Evolutionary conservation across 2,797 vertebrate species (phyloP).

Genomic region (Tragelaphus eurycerus): DNA sequence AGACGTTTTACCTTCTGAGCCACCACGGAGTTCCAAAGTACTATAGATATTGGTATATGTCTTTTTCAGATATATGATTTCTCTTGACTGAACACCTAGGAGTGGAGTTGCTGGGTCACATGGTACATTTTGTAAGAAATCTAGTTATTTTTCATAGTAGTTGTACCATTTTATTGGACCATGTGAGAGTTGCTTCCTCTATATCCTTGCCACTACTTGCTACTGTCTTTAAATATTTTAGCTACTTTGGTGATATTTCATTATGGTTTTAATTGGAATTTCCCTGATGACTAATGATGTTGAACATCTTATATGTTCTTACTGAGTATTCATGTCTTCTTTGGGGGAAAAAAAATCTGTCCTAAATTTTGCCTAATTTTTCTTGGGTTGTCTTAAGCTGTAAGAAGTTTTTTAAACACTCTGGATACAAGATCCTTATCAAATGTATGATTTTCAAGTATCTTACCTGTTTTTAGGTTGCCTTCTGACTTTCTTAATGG

Average conservation of each 20-base stretch:
- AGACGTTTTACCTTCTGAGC: background rate
- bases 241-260: background rate
- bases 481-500: background rate
- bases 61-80: background rate
- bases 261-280: background rate
- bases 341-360: background rate
- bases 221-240: background rate
- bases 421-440: background rate
- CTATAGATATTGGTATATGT: background rate
- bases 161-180: background rate
- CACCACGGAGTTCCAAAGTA: background rate
- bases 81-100: background rate
- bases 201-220: background rate
- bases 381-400: background rate
- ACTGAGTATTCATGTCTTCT: background rate
- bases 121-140: slow-evolving; percentile 11
- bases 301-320: background rate
- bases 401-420: background rate
- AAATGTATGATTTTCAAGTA: background rate
- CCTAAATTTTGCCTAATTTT: background rate
- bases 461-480: background rate
- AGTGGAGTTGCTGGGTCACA: background rate
- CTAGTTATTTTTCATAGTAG: background rate
- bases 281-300: background rate
- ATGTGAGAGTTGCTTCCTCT: background rate